Conservation (phyloP, 2,888 invertebrate species). For the Microplitis manilae region DNA sequence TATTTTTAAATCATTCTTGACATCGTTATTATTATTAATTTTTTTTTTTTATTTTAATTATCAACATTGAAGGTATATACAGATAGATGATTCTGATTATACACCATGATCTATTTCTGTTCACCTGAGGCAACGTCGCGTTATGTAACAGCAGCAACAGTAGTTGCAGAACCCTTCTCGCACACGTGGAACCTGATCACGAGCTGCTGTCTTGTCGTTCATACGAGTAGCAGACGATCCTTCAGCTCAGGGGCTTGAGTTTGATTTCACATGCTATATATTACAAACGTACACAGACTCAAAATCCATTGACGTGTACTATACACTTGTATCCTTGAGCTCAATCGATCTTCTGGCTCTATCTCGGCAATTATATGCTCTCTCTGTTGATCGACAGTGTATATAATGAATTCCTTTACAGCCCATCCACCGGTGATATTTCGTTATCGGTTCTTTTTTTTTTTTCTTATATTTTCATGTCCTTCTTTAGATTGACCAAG, state of each 20-base stretch:
- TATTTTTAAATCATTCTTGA: slow-evolving; percentile 15
- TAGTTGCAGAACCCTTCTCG: not conserved
- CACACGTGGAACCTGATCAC: slow-evolving; percentile 21
- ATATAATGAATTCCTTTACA: slow-evolving; percentile 38
- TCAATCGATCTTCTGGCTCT: slow-evolving; percentile 16
- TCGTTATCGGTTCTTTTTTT: slow-evolving; percentile 25
- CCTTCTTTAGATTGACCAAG: not conserved
- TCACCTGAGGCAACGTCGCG: slow-evolving; percentile 29
- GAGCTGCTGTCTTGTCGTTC: slow-evolving; percentile 28
- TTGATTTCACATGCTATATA: slow-evolving; percentile 11
- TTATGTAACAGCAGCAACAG: not conserved
- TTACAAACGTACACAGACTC: slow-evolving; percentile 1
- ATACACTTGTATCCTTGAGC: slow-evolving; percentile 6
- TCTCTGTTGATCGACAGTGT: slow-evolving; percentile 30
- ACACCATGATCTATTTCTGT: slow-evolving; percentile 43
- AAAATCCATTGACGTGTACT: slow-evolving; percentile 27
- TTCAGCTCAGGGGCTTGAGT: slow-evolving; percentile 15
- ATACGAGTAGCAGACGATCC: slow-evolving; percentile 20
- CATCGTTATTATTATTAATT: not conserved
- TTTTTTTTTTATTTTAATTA: not conserved
- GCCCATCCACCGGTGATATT: slow-evolving; percentile 39
- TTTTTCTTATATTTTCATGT: slow-evolving; percentile 10
- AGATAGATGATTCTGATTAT: slow-evolving; percentile 38
- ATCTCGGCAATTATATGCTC: slow-evolving; percentile 27
- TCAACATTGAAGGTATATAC: not conserved